Percentiles rank a stretch among this genome's conserved stretches.
These are phyloP conservation scores for Aegithalos caudatus DNA, from an alignment of 2,113 vertebrate genomes.

Conservation along the genomic window DNA sequence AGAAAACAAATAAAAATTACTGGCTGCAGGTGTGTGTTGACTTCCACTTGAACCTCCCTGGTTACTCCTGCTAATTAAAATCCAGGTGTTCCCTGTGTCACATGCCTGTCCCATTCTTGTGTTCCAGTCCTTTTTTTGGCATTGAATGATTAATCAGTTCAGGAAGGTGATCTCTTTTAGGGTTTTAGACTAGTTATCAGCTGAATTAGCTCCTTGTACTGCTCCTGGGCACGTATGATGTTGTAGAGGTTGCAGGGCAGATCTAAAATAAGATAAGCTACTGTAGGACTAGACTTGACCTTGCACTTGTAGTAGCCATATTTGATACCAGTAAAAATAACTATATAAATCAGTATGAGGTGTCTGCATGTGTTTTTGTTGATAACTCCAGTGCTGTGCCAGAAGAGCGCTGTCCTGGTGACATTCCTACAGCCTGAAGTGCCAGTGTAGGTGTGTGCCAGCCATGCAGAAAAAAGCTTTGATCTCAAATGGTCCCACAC, in stretches of 20 bases:
- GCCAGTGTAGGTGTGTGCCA: neutral
- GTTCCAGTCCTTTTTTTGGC: neutral
- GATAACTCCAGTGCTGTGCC: neutral
- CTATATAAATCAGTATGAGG: neutral
- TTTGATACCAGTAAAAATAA: neutral
- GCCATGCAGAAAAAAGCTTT: neutral
- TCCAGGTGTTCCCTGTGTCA: neutral
- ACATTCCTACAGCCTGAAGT: neutral
- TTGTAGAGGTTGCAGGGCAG: neutral
- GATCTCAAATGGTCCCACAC: neutral
- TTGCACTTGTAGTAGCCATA: neutral
- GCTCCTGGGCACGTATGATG: rapidly evolving
- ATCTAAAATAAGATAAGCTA: neutral
- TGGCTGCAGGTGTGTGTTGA: neutral
- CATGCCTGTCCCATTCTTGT: neutral
- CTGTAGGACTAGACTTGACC: neutral
- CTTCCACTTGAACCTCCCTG: neutral
- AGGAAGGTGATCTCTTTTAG: neutral
- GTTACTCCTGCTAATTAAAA: neutral
- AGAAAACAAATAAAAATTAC: neutral
- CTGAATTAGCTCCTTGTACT: neutral
- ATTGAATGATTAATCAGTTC: neutral
- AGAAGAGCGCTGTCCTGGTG: neutral
- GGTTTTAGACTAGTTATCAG: neutral
- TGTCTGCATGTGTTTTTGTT: neutral